Conservation (phyloP, 2,888 invertebrate species). For the Timema podura region DNA sequence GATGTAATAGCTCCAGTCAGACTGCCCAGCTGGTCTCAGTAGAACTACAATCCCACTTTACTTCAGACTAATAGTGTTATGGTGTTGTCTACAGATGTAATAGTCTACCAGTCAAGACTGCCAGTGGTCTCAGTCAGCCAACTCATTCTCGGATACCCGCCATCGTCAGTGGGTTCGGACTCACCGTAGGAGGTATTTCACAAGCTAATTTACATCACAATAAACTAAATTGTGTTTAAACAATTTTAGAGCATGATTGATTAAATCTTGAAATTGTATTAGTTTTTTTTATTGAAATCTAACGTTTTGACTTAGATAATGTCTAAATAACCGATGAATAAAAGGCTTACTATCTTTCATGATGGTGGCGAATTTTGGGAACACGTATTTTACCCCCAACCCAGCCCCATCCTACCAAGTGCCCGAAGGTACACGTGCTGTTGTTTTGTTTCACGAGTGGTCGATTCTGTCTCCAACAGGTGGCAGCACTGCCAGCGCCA, state of each 20-base stretch:
- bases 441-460: no score
- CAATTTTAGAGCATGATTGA: no score
- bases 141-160: constrained; percentile 17
- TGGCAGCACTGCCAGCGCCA: neutral
- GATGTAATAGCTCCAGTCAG: constrained; percentile 23
- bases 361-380: neutral
- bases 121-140: constrained; percentile 18
- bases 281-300: no score
- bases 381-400: constrained; percentile 21
- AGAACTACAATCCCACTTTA: neutral
- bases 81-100: constrained; percentile 18
- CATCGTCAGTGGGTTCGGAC: constrained; percentile 25
- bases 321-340: no score
- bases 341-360: no score
- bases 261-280: no score
- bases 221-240: no score
- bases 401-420: no score
- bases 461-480: no score
- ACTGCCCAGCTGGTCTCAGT: constrained; percentile 20
- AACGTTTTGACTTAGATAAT: no score
- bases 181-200: neutral
- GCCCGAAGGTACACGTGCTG: no score
- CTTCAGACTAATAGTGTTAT: neutral
- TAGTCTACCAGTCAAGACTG: constrained; percentile 25
- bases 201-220: no score